Evolutionary conservation across 2,888 invertebrate genomes (phyloP), one percentile per base, ranked within the genome.

Genomic region (Tridacna crocea): DNA sequence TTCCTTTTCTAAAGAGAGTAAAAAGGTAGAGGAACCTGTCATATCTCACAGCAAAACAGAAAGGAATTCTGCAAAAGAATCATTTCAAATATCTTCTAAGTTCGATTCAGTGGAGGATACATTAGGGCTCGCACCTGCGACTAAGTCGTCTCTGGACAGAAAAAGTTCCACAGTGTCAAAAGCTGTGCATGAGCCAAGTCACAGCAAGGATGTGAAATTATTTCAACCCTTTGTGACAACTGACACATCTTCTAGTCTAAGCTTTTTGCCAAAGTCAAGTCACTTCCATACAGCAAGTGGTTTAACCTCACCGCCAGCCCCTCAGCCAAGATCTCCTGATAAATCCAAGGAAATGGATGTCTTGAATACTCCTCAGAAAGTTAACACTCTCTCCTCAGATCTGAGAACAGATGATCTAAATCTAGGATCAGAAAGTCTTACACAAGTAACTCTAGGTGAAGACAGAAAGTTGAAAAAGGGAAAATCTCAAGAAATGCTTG

Each of bases 201-300:
- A 17, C 3, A 55, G 19, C 48, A 83, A 83, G 47, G 83, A 83
- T 51, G 24, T 73, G n/a, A 84, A 84, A 58, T 75, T 84, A 15
- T 84, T 84, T 77, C 84, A 84, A 61, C 84, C 84, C 11, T 84
- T 81, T 79, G 77, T 79, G 26, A 75, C 84, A 17, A 63, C 47
- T 27, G 84, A 84, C 65, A 60, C 68, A 17, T 55, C 78, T 24
- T 51, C 68, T 22, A 61, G 63, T 65, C 51, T 68, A 65, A 36
- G 68, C 13, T 82, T 68, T 74, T 46, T 77, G 58, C 72, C 79
- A 48, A 79, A 79, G 73, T 68, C 79, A 19, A 78, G 66, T 22
- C 51, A 72, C 36, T 65, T 66, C 11, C 81, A 76, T 61, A 36
- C 70, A 4, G 51, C 79, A 26, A 79, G 79, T 60, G 70, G 72